Evolutionary conservation across 2,113 vertebrate species (phyloP).

Genomic region (Nannobrachium achirus): DNA sequence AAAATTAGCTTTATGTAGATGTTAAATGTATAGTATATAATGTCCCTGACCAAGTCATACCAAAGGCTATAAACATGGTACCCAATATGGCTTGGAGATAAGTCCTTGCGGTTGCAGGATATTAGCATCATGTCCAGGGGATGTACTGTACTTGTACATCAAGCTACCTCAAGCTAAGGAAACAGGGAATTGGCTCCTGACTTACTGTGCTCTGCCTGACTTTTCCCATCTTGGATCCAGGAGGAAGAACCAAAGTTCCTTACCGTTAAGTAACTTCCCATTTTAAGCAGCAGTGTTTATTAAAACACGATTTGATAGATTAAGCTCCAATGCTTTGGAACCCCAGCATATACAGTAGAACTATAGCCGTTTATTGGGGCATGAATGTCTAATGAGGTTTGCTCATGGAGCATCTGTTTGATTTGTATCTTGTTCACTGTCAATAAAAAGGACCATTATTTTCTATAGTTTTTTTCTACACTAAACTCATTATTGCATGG

Average conservation of each 20-base stretch:
- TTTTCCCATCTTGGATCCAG: slow-evolving; percentile 21
- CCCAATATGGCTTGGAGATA: too few species aligned
- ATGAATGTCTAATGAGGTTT: too few species aligned
- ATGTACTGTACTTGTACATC: too few species aligned
- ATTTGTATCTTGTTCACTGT: slow-evolving; percentile 40
- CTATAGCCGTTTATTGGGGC: slow-evolving; percentile 15
- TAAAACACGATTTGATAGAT: not conserved
- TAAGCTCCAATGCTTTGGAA: not conserved
- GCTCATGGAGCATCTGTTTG: slow-evolving; percentile 46
- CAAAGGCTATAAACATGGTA: too few species aligned
- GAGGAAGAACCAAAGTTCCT: slow-evolving; percentile 10
- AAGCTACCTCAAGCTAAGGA: not conserved
- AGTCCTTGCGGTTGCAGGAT: too few species aligned
- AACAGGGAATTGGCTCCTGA: too few species aligned
- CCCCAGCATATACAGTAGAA: too few species aligned
- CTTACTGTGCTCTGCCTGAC: too few species aligned
- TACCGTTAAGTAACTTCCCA: slow-evolving; percentile 53
- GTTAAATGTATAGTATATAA: slow-evolving; percentile 10
- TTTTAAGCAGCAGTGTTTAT: not conserved
- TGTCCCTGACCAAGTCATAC: too few species aligned
- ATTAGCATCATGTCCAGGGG: too few species aligned
- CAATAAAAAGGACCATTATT: slow-evolving; percentile 36
- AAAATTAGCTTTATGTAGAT: too few species aligned
- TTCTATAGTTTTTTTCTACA: slow-evolving; percentile 35
- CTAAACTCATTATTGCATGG: slow-evolving; percentile 41